A percentile compares a stretch with the other conserved stretches of the same genome.
These are phyloP conservation scores for Cryptocheilus praepositus DNA, from an alignment of 2,888 invertebrate genomes.

Conservation along the genomic window DNA sequence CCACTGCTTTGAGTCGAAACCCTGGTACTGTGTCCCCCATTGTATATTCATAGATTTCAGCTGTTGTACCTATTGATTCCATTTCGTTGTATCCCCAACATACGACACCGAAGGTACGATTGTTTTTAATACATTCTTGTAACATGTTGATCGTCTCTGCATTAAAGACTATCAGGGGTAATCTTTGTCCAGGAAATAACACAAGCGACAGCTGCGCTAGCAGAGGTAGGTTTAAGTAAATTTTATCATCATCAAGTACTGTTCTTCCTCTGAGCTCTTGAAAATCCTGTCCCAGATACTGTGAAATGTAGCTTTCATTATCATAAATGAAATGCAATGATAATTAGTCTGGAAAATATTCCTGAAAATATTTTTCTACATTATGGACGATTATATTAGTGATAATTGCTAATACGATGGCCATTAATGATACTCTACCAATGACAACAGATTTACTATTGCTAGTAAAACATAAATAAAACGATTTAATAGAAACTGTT, in stretches of 20 bases:
- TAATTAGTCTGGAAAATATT: neutral
- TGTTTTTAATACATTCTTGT: constrained; percentile 77
- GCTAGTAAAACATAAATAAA: no score
- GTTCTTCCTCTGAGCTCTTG: constrained; percentile 81
- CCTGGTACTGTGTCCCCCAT: constrained; percentile 76
- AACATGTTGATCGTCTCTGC: constrained; percentile 78
- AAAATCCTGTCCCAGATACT: constrained; percentile 79
- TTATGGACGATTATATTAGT: constrained; percentile 7
- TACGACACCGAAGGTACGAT: constrained; percentile 82
- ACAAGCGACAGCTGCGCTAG: constrained; percentile 80
- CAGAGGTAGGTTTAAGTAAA: constrained; percentile 77
- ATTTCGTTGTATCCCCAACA: constrained; percentile 73
- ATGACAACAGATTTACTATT: no score
- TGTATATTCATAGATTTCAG: constrained; percentile 77
- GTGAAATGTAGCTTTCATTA: constrained; percentile 23
- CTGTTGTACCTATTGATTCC: constrained; percentile 61
- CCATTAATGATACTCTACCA: no score
- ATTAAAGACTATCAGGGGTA: constrained; percentile 82
- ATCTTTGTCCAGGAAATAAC: constrained; percentile 86
- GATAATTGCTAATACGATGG: no score
- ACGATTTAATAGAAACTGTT: neutral
- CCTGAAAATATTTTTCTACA: constrained; percentile 10
- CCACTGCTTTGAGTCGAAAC: constrained; percentile 85
- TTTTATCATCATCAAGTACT: constrained; percentile 78
- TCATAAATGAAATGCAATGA: constrained; percentile 14